A percentile compares a stretch with the other conserved stretches of the same genome.
phyloP scores from a whole-genome alignment of 2,888 invertebrate genomes.

The Acanthosepion lycidas region DNA sequence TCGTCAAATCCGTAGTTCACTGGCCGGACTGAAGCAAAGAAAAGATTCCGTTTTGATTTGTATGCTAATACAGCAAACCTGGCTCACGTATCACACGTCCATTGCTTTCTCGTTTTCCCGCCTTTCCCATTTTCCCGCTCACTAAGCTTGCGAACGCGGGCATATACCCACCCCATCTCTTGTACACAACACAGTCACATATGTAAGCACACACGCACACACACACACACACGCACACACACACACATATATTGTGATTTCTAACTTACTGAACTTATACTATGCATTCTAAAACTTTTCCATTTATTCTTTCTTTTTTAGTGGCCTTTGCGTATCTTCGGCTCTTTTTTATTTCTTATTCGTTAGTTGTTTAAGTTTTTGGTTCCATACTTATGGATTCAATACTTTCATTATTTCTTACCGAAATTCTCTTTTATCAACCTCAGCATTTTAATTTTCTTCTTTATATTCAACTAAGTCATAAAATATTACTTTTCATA shows the following conservation, averaged over 20 bases:
- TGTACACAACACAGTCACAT: neutral
- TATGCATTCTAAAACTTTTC: no score
- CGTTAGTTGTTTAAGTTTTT: no score
- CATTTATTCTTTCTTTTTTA: no score
- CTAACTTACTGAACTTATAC: no score
- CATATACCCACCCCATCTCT: neutral
- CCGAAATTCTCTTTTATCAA: no score
- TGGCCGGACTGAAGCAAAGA: neutral
- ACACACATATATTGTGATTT: neutral
- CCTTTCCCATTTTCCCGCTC: neutral
- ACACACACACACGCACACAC: neutral
- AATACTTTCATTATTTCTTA: no score
- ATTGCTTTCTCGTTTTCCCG: neutral
- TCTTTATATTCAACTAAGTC: no score
- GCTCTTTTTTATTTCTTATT: no score
- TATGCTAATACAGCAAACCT: neutral
- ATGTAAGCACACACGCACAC: neutral
- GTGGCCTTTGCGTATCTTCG: no score
- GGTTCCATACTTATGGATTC: no score
- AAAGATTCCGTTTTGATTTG: neutral
- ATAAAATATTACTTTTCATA: no score
- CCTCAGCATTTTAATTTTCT: no score
- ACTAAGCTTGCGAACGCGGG: neutral
- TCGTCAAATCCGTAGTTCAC: neutral
- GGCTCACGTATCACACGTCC: neutral